Evolutionary conservation across 2,113 vertebrate species (phyloP), one percentile per base, ranked within the genome.

Genomic region (Laterallus jamaicensis): DNA sequence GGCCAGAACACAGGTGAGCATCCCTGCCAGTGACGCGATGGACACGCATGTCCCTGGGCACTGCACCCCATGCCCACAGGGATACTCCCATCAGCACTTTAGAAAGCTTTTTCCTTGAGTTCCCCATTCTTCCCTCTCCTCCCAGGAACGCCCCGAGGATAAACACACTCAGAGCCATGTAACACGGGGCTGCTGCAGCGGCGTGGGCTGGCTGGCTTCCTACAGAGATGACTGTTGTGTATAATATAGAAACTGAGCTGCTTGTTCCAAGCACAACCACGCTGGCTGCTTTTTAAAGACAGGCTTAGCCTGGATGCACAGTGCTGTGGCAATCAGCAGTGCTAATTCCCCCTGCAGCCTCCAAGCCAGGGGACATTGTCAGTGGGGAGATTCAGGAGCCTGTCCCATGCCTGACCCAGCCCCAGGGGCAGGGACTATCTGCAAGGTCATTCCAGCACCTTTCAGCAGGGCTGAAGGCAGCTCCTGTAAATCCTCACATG

Each of bases 281-380:
- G 60, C 77, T 6, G 69, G 84, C 74, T 95, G 95, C 92, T 95
- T 96, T 96, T 92, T 95, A 96, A 92, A 96, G 95, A 77, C 81
- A n/a, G 58, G 59, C 91, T 90, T n/a, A 70, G 89, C 68, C 86
- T 2, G 7, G 59, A 26, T 25, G 49, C 39, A 47, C 56, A 78
- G 44, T 0, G 31, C 77, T 26, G 85, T 78, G 13, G 68, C 64
- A 89, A 74, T 7, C 35, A 35, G 63, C 55, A 10, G 59, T 3
- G 5, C 12, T 74, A 35, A 84, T 40, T 54, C 68, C 63, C 26
- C 68, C 68, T 8, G 2, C 63, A 68, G 67, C 86, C 59, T 42
- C 37, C 59, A 16, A 54, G 47, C 37, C 66, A 20, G 32, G 64
- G 21, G 26, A 62, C 1, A 5, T 6, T 44, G 21, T 47, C 3